Percentiles rank a stretch among this genome's conserved stretches.
phyloP scores from a whole-genome alignment of 2,797 vertebrate genomes.

The Tauraco hartlaubi region DNA sequence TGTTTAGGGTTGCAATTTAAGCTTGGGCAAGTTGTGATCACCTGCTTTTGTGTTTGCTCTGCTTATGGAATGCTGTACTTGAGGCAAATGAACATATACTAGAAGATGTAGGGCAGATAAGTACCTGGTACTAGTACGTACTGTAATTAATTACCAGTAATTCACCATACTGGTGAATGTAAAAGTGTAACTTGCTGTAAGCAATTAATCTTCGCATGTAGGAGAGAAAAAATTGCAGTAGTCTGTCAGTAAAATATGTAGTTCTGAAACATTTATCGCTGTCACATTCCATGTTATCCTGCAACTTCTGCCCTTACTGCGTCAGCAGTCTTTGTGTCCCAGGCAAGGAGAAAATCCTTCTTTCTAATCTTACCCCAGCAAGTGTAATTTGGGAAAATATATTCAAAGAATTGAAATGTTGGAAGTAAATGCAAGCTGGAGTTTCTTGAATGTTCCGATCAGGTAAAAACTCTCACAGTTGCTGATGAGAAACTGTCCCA shows the following conservation, averaged over 20 bases:
- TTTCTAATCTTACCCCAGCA: neutral
- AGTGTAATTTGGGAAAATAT: neutral
- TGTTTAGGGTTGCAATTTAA: neutral
- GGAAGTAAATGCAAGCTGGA: neutral
- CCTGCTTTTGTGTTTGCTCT: neutral
- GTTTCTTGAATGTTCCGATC: neutral
- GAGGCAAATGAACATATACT: neutral
- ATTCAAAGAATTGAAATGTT: neutral
- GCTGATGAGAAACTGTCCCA: neutral
- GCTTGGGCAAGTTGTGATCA: neutral
- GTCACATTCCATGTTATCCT: neutral
- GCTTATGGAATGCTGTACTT: neutral
- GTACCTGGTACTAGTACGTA: neutral
- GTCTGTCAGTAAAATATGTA: neutral
- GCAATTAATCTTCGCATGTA: neutral
- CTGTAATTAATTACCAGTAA: neutral
- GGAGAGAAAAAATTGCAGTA: neutral
- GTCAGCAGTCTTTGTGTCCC: neutral
- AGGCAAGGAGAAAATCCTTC: neutral
- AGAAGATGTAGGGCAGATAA: neutral
- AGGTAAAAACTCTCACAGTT: neutral
- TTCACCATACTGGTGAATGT: neutral
- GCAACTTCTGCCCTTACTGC: neutral
- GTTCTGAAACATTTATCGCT: neutral
- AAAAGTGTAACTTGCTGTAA: neutral